These are phyloP conservation scores for Pogonus chalceus DNA, from an alignment of 1,140 invertebrate genomes.

Conservation along the genomic window DNA sequence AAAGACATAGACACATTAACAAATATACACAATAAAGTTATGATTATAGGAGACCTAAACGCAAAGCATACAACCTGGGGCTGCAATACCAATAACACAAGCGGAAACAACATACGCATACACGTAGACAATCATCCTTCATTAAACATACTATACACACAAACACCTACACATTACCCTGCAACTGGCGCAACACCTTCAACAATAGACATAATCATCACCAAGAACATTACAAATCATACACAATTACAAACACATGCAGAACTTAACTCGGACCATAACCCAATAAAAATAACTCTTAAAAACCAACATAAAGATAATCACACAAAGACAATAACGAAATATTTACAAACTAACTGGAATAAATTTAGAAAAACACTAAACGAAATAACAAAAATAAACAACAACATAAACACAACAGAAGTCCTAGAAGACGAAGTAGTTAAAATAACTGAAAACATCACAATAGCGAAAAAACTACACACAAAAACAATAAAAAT, in stretches of 20 bases:
- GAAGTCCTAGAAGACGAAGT: background rate
- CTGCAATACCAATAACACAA: slow-evolving; percentile 21
- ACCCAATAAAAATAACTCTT: slow-evolving; percentile 17
- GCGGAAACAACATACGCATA: slow-evolving; percentile 13
- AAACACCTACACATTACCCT: slow-evolving; percentile 14
- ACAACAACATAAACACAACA: background rate
- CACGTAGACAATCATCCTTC: background rate
- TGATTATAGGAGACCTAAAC: slow-evolving; percentile 26
- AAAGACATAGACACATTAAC: slow-evolving; percentile 17
- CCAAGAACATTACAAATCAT: background rate
- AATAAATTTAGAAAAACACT: background rate
- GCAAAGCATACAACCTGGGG: slow-evolving; percentile 21
- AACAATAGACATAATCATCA: no score
- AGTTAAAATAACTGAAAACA: background rate
- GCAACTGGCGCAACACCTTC: background rate
- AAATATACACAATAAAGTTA: slow-evolving; percentile 17
- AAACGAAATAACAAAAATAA: background rate
- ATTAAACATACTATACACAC: no score
- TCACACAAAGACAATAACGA: background rate
- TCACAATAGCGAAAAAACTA: slow-evolving; percentile 5
- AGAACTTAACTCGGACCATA: slow-evolving; percentile 19
- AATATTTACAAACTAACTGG: background rate
- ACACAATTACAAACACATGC: background rate
- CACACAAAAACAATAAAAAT: slow-evolving; percentile 8
- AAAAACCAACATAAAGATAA: background rate